Conservation (phyloP, 1,140 invertebrate genomes). For the Portunus trituberculatus region DNA sequence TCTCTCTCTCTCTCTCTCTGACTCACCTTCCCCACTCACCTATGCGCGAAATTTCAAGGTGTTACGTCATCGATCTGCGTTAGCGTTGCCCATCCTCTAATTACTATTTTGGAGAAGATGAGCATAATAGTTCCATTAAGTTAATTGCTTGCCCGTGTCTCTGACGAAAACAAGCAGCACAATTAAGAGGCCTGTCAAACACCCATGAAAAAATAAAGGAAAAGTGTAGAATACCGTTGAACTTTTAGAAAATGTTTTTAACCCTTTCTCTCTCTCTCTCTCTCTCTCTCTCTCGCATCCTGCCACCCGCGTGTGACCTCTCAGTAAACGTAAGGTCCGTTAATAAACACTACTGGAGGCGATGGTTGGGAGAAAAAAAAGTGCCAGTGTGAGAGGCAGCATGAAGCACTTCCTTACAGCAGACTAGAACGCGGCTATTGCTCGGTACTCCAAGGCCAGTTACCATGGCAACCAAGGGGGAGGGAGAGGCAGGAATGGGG, state of each 20-base stretch:
- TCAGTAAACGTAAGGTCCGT: neutral
- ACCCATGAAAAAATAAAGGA: neutral
- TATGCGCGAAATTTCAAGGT: neutral
- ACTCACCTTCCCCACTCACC: neutral
- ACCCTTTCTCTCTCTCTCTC: neutral
- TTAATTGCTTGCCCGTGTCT: slow-evolving; percentile 57
- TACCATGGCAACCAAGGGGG: slow-evolving; percentile 66
- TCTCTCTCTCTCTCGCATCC: neutral
- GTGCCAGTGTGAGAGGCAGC: neutral
- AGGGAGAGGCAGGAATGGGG: neutral
- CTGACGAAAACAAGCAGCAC: slow-evolving; percentile 57
- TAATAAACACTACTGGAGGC: neutral
- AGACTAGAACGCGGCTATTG: slow-evolving; percentile 55
- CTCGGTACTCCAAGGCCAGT: slow-evolving; percentile 71
- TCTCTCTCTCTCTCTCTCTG: slow-evolving; percentile 47
- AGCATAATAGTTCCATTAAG: slow-evolving; percentile 61
- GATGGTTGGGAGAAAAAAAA: neutral
- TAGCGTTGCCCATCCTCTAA: slow-evolving; percentile 44
- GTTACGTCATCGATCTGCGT: slow-evolving; percentile 35
- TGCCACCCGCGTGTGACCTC: neutral
- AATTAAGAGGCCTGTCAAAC: slow-evolving; percentile 53
- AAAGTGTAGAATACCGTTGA: neutral
- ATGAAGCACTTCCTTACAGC: slow-evolving; percentile 74
- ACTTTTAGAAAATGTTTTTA: neutral
- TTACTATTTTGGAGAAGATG: slow-evolving; percentile 32